These are phyloP conservation scores for Lepidostoma basale DNA, from an alignment of 1,140 invertebrate genomes.

Conservation along the genomic window DNA sequence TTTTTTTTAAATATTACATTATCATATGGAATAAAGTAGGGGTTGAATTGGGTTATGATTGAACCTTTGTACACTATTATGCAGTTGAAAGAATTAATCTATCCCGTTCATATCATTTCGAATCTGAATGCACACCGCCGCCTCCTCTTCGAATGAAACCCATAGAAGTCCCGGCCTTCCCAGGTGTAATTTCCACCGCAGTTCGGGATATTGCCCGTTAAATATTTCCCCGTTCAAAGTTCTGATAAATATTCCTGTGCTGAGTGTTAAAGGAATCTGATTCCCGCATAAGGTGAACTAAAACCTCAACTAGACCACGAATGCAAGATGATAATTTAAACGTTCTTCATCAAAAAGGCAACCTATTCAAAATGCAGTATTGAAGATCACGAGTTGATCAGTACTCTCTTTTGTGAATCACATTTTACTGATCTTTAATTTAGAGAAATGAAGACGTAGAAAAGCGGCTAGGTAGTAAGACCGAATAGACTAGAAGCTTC, in stretches of 20 bases:
- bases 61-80: too few species aligned
- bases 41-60: too few species aligned
- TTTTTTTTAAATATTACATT: too few species aligned
- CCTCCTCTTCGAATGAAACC: background rate
- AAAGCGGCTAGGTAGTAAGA: slow-evolving; percentile 25
- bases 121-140: slow-evolving; percentile 11
- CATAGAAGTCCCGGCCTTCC: background rate
- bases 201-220: slow-evolving; percentile 29
- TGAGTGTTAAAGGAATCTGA: slow-evolving; percentile 44
- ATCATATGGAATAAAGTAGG: too few species aligned
- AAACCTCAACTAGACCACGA: slow-evolving; percentile 4
- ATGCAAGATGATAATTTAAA: background rate
- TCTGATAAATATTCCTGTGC: slow-evolving; percentile 44
- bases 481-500: slow-evolving; percentile 42
- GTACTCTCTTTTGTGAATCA: background rate
- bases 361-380: too few species aligned
- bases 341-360: background rate
- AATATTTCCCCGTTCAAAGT: slow-evolving; percentile 44
- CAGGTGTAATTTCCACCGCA: slow-evolving; percentile 24
- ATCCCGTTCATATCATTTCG: background rate
- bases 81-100: too few species aligned
- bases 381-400: background rate
- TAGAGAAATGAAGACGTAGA: background rate
- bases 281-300: slow-evolving; percentile 35
- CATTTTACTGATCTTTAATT: too few species aligned